These are phyloP conservation scores for Ranitomeya variabilis DNA, from an alignment of 2,113 vertebrate genomes.

Conservation along the genomic window DNA sequence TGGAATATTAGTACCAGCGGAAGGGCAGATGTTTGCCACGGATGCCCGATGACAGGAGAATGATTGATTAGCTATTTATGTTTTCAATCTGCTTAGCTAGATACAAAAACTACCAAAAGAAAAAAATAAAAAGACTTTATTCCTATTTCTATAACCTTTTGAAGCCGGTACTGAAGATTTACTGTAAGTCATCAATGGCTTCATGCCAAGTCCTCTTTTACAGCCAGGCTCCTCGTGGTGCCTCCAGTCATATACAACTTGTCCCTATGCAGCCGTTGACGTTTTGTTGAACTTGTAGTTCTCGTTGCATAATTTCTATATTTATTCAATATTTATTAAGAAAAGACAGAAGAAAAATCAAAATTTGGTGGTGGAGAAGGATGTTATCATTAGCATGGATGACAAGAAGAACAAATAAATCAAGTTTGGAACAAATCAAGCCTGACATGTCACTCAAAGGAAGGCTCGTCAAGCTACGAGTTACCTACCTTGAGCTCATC, in stretches of 20 bases:
- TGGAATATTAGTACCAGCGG: constrained; percentile 30
- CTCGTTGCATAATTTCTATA: neutral
- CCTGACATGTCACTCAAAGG: too few relatives aligned
- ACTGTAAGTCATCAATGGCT: constrained; percentile 12
- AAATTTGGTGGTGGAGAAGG: too few relatives aligned
- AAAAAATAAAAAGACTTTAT: neutral
- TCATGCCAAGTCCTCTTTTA: constrained; percentile 14
- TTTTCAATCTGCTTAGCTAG: constrained; percentile 4
- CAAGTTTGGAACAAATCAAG: too few relatives aligned
- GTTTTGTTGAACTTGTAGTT: neutral
- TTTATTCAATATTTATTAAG: neutral
- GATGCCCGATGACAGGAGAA: constrained; percentile 28
- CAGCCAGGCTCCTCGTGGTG: neutral
- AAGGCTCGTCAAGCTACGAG: too few relatives aligned
- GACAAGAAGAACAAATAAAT: too few relatives aligned
- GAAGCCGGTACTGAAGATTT: constrained; percentile 18
- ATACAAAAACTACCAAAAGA: neutral
- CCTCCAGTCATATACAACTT: neutral
- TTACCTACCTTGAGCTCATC: too few relatives aligned
- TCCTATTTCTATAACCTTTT: constrained; percentile 1
- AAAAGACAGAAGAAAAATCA: too few relatives aligned
- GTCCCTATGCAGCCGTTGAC: neutral
- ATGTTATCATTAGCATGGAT: too few relatives aligned
- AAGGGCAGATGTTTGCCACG: constrained; percentile 34
- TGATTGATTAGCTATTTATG: constrained; percentile 35